Base-by-base conservation (phyloP, 2,113 vertebrate genomes). In the Ellobius talpinus region DNA sequence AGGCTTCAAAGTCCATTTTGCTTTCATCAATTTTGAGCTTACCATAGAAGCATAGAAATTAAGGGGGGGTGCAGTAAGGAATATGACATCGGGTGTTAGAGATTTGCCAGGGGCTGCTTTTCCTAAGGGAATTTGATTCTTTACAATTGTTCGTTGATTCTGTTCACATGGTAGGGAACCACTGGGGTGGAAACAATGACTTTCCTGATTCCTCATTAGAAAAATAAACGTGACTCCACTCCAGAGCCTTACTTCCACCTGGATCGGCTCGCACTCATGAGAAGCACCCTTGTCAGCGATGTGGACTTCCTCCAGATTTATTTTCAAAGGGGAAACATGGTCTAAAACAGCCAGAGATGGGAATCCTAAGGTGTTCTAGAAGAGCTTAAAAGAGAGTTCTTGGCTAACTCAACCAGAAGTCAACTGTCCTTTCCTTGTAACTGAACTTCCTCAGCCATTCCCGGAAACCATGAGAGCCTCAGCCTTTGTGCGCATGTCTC, bases 1-100 rank as follows among this genome's bases (percentile, higher is more conserved):
- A 95, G 72, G 61, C 89, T 91, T 89, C 91, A 74, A 74, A 95
- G 36, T 84, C 87, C n/a, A 74, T 96, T 68, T 82, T 52, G 63
- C 13, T 68, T 82, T 36, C 39, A 31, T 91, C 61, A 61, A 16
- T 89, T 96, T 91, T 78, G 61, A 87, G 17, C 72, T 96, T 77
- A 90, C 73, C 50, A 3, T n/a, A 55, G 72, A 96, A 77, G 47
- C 55, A 55, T 39, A 82, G 66, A 81, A 91, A 92, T 74, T 58
- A 29, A 24, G 24, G 12, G 17, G 4, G 4, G 42, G 58, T 26
- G 5, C 29, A 50, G 42, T 91, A 89, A 68, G 11, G 39, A 70
- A 36, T 45, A 74, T 23, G 50, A 47, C 16, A 68, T 31, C 52
- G 14, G 29, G 26, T 68, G 61, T 79, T n/a, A 92, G 70, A 81